These are phyloP conservation scores for Glyphotaelius pellucidus DNA, from an alignment of 2,888 invertebrate genomes.

Conservation along the genomic window DNA sequence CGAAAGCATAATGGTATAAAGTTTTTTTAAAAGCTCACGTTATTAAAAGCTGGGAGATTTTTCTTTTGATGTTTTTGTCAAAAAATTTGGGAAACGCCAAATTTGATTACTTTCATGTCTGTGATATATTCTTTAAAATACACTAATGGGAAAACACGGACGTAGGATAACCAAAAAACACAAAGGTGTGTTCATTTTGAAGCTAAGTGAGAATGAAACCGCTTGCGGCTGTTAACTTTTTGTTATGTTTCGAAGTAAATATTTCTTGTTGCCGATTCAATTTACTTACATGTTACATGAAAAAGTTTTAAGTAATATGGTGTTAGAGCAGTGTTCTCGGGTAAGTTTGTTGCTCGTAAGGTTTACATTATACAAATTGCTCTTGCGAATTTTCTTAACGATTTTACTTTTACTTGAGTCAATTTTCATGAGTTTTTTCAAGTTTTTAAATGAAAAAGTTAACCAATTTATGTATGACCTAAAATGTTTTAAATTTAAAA, in stretches of 20 bases:
- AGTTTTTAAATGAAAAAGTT: conserved; percentile 4
- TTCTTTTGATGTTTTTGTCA: not conserved
- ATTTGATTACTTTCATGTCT: not conserved
- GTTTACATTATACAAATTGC: conserved; percentile 4
- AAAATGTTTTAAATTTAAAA: not conserved
- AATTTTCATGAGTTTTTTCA: not conserved
- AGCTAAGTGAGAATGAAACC: not conserved
- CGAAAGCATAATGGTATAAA: not conserved
- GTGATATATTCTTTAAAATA: not conserved
- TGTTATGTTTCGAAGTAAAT: not conserved
- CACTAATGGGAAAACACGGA: not conserved
- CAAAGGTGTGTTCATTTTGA: not conserved
- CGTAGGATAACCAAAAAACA: not conserved
- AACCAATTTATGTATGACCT: not conserved
- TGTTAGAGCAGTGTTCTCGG: not conserved
- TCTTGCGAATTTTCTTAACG: not conserved
- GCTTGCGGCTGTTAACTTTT: not conserved
- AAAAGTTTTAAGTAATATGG: conserved; percentile 30
- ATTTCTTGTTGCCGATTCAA: not conserved
- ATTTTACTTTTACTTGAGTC: conserved; percentile 8
- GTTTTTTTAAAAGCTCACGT: not conserved
- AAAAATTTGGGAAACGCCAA: not conserved
- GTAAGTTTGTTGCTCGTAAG: not conserved
- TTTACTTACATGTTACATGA: not conserved
- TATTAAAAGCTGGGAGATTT: not conserved